Conservation (phyloP, 2,113 vertebrate genomes). For the Leptobrachium leishanense region DNA sequence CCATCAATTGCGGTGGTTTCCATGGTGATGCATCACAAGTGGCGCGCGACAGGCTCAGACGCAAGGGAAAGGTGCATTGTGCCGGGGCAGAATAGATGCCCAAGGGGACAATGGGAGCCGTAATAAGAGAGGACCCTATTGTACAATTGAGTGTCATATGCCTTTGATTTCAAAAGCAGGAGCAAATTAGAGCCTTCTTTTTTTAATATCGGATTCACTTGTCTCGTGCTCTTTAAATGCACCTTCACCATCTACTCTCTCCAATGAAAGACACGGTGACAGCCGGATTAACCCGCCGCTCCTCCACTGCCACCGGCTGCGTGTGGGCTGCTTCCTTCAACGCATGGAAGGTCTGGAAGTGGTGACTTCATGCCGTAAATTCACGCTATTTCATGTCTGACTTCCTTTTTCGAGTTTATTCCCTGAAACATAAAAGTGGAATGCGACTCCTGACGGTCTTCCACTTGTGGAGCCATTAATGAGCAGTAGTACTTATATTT, state of each 20-base stretch:
- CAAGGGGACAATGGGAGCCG: conserved; percentile 22
- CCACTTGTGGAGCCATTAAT: neutral
- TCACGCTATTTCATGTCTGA: neutral
- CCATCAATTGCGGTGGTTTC: conserved; percentile 3
- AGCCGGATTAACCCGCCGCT: neutral
- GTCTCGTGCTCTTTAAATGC: neutral
- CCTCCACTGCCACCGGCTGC: neutral
- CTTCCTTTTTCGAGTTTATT: neutral
- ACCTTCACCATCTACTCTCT: conserved; percentile 9
- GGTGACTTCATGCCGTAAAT: neutral
- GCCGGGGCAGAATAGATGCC: conserved; percentile 1
- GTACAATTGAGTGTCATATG: conserved; percentile 38
- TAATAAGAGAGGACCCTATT: conserved; percentile 31
- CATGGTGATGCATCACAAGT: conserved; percentile 1
- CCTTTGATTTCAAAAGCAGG: conserved; percentile 33
- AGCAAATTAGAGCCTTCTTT: conserved; percentile 18
- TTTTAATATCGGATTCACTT: conserved; percentile 18
- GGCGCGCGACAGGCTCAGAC: neutral
- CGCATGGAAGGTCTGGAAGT: neutral
- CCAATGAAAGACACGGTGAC: neutral
- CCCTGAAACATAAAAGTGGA: neutral
- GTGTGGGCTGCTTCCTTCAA: neutral
- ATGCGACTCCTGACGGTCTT: neutral
- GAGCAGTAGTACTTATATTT: neutral
- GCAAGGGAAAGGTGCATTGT: conserved; percentile 18